Evolutionary conservation across 2,113 vertebrate genomes (phyloP).

Genomic region (Suricata suricatta): DNA sequence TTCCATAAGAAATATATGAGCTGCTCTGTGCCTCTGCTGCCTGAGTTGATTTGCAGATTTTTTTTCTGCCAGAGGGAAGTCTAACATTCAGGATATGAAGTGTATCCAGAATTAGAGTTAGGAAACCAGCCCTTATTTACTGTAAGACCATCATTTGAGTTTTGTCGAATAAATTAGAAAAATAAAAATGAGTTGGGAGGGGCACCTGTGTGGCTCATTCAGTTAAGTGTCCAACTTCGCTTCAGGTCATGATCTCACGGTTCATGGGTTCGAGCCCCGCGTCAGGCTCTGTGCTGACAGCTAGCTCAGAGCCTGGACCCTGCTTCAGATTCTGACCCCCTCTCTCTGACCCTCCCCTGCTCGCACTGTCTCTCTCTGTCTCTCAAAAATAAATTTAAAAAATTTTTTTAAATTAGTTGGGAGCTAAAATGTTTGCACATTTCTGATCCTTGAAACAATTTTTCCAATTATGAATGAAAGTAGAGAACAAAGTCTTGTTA

Average conservation of each 20-base stretch:
- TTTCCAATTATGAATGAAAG: background rate
- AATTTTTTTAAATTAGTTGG: background rate
- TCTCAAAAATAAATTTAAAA: no score
- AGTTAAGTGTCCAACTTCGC: no score
- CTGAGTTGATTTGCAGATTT: background rate
- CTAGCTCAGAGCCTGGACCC: no score
- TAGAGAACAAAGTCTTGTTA: background rate
- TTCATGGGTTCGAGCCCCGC: no score
- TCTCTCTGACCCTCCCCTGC: no score
- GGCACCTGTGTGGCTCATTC: no score
- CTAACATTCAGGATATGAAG: background rate
- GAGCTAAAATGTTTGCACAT: background rate
- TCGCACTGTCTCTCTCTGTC: no score
- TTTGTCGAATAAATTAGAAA: background rate
- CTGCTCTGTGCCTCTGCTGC: background rate
- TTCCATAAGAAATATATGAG: background rate
- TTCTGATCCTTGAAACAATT: background rate
- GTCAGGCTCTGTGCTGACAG: no score
- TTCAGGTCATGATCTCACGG: no score
- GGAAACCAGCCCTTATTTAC: background rate
- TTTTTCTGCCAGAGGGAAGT: background rate
- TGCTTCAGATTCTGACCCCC: no score
- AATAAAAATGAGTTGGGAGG: background rate
- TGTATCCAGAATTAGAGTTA: background rate
- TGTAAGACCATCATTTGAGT: background rate